Conservation (phyloP, 1,140 invertebrate species). For the Lepidotrigona ventralis region DNA sequence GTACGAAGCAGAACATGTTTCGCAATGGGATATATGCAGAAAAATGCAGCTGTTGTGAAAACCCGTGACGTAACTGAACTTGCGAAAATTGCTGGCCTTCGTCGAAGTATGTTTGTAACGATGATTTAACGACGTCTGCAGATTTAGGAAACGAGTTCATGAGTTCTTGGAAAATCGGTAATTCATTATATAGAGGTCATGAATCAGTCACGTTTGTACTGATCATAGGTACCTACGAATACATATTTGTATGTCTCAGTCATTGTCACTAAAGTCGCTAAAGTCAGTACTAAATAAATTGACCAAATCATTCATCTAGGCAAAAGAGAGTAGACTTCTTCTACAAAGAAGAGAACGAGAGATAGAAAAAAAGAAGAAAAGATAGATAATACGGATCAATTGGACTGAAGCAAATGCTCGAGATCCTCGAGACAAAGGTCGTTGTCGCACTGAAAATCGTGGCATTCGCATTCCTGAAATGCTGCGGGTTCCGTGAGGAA, state of each 20-base stretch:
- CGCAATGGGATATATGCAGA: background rate
- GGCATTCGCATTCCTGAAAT: slow-evolving; percentile 73
- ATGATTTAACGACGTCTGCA: slow-evolving; percentile 19
- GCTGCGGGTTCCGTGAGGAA: slow-evolving; percentile 64
- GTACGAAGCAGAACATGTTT: background rate
- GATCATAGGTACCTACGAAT: background rate
- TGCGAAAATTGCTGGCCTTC: slow-evolving; percentile 40
- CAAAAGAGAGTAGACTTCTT: background rate
- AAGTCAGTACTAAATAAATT: background rate
- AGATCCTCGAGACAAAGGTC: slow-evolving; percentile 44
- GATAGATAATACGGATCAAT: background rate
- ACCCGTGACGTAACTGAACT: slow-evolving; percentile 10
- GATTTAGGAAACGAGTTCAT: slow-evolving; percentile 33
- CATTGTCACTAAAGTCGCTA: too few species aligned
- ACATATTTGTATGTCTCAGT: background rate
- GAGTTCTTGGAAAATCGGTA: background rate
- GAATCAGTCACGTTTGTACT: background rate
- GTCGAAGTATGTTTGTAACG: slow-evolving; percentile 1
- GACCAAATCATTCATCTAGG: background rate
- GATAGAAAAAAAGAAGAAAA: background rate
- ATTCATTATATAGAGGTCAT: slow-evolving; percentile 9
- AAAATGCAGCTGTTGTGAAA: slow-evolving; percentile 14
- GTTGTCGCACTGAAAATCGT: slow-evolving; percentile 40
- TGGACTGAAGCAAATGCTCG: slow-evolving; percentile 37
- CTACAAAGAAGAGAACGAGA: background rate